Conservation (phyloP, 1,140 invertebrate genomes). For the Drosophila obscura region DNA sequence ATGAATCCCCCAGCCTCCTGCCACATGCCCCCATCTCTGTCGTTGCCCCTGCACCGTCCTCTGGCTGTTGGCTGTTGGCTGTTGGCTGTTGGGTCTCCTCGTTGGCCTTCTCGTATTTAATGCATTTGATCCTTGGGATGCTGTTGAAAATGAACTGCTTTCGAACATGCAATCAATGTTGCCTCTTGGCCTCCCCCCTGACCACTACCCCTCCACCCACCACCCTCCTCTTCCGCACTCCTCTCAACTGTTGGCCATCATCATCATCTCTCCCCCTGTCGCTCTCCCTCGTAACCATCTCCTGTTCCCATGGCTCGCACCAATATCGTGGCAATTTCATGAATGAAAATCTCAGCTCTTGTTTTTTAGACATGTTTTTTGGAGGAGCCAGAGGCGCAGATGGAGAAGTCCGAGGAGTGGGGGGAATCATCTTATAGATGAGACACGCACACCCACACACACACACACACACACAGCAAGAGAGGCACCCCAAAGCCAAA, state of each 20-base stretch:
- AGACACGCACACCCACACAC: constrained; percentile 74
- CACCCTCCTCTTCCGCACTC: neutral
- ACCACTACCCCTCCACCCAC: too few species aligned
- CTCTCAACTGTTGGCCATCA: neutral
- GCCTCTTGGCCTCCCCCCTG: constrained; percentile 1
- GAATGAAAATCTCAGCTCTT: constrained; percentile 70
- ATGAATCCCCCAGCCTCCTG: constrained; percentile 59
- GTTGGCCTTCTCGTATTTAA: constrained; percentile 70
- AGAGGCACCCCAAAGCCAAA: too few species aligned
- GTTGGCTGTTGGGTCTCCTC: too few species aligned
- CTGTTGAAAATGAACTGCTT: constrained; percentile 82
- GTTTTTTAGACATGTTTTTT: constrained; percentile 72
- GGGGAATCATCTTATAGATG: neutral
- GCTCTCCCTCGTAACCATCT: neutral
- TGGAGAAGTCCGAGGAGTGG: too few species aligned
- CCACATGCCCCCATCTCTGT: constrained; percentile 2
- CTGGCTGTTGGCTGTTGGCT: too few species aligned
- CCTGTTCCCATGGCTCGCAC: constrained; percentile 11
- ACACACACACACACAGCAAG: neutral
- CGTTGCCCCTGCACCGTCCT: too few species aligned
- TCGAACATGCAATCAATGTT: constrained; percentile 78
- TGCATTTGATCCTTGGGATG: constrained; percentile 81
- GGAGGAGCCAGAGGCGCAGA: too few species aligned
- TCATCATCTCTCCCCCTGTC: neutral
- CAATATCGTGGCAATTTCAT: constrained; percentile 74